Base-by-base conservation (phyloP, 2,113 vertebrate species). In the Pristiophorus japonicus region DNA sequence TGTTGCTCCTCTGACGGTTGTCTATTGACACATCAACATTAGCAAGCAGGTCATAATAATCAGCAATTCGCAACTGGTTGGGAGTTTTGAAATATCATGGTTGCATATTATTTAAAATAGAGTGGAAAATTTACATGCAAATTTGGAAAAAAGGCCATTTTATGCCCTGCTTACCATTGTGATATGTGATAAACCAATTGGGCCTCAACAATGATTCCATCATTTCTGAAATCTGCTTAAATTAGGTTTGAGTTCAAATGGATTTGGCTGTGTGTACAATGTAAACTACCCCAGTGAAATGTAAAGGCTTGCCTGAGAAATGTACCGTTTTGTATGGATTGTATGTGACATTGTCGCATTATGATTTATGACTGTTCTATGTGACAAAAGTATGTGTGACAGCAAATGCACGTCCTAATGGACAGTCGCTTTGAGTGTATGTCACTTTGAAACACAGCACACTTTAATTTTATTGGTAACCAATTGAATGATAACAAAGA, bases 281-380 rank as follows among this genome's bases (percentile, higher is more conserved):
- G 92, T 66, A 94, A 94, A 93, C 30, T 70, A 93, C 62, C 16
- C 20, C 12, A 30, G 55, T n/a, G 18, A 66, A 70, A 94, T 67
- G 42, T 47, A 59, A 22, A 70, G 27, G n/a, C 88, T 70, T 94
- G 65, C 65, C 93, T 94, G 93, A 94, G 93, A 94, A 70, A 51
- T 24, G 22, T 14, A n/a, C n/a, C 22, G 4, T 5, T 94, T 94
- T 66, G 59, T 38, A 62, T 92, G 88, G 59, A 92, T 65, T 91
- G 4, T 62, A 63, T n/a, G 14, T 34, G 5, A 55, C 1, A 14
- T 62, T n/a, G 0, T 38, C 22, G 34, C 59, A 92, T 22, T 92
- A 38, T 38, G 34, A 24, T 63, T 63, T 91, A 30, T 34, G 55
- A 63, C 38, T 91, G 30, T 91, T 92, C 88, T 11, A 65, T 92